Evolutionary conservation across 2,113 vertebrate genomes (phyloP).

Genomic region (Rousettus leschenaultii): DNA sequence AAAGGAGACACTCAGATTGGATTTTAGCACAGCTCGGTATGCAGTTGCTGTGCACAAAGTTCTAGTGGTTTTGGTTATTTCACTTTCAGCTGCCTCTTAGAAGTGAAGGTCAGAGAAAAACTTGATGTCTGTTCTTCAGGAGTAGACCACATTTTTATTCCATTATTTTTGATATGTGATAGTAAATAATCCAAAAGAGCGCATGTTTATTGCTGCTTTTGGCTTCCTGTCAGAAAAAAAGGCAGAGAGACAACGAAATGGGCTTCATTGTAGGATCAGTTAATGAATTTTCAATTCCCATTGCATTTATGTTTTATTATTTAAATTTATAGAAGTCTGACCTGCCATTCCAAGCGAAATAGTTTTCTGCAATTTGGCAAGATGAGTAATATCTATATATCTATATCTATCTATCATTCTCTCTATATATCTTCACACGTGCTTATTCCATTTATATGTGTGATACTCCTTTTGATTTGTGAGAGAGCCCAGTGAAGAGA

Average conservation of each 20-base stretch:
- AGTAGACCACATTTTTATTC: constrained; percentile 26
- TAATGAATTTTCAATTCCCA: constrained; percentile 25
- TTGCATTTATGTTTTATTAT: constrained; percentile 22
- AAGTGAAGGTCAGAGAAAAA: not conserved
- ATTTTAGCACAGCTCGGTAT: not conserved
- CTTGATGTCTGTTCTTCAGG: not conserved
- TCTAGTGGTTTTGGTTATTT: not conserved
- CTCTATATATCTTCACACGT: not conserved
- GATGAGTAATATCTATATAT: not conserved
- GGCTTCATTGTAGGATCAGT: not conserved
- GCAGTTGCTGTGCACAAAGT: not conserved
- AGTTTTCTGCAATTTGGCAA: not conserved
- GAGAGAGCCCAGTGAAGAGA: not conserved
- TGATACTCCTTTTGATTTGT: not conserved
- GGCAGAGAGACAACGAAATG: not conserved
- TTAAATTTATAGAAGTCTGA: constrained; percentile 20
- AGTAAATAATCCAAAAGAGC: constrained; percentile 36
- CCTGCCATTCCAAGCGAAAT: not conserved
- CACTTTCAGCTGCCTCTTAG: not conserved
- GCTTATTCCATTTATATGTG: constrained; percentile 29
- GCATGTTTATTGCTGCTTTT: constrained; percentile 10
- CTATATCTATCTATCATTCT: not conserved
- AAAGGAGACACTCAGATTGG: not conserved
- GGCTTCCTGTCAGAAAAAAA: constrained; percentile 53
- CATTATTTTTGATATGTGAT: not conserved